These are phyloP conservation scores for Tetraneura akinire DNA, from an alignment of 1,140 invertebrate genomes.

Conservation along the genomic window DNA sequence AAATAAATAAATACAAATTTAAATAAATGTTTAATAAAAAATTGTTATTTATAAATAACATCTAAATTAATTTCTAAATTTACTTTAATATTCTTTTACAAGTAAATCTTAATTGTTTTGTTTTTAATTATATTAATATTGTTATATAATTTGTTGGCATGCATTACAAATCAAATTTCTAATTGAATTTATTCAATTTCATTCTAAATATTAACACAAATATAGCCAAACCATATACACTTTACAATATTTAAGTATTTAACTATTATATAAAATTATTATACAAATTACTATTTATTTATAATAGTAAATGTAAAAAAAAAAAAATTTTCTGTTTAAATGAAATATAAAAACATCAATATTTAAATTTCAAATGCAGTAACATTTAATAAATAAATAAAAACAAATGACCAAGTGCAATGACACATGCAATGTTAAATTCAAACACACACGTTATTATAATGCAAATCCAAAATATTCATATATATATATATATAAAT, in stretches of 20 bases:
- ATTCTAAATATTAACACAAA: too few relatives aligned
- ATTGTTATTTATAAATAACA: too few relatives aligned
- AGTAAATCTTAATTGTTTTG: too few relatives aligned
- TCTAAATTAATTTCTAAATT: too few relatives aligned
- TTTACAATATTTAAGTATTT: background rate
- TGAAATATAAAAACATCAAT: background rate
- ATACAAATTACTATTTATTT: background rate
- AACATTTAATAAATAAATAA: background rate
- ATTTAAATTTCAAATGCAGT: background rate
- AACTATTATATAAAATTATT: too few relatives aligned
- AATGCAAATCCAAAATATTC: background rate
- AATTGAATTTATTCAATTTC: too few relatives aligned
- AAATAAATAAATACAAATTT: too few relatives aligned
- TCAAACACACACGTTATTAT: background rate
- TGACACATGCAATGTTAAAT: background rate
- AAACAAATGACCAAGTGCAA: background rate
- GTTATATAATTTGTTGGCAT: too few relatives aligned
- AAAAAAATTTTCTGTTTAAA: background rate
- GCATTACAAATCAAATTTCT: too few relatives aligned
- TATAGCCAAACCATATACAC: background rate
- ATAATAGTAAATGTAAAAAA: background rate
- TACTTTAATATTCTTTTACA: too few relatives aligned
- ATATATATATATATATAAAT: background rate
- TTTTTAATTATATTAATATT: too few relatives aligned
- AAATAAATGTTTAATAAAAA: too few relatives aligned